A percentile compares a stretch with the other conserved stretches of the same genome.
Evolutionary conservation across 2,888 invertebrate species (phyloP).

Genomic region (Brassicogethes aeneus): DNA sequence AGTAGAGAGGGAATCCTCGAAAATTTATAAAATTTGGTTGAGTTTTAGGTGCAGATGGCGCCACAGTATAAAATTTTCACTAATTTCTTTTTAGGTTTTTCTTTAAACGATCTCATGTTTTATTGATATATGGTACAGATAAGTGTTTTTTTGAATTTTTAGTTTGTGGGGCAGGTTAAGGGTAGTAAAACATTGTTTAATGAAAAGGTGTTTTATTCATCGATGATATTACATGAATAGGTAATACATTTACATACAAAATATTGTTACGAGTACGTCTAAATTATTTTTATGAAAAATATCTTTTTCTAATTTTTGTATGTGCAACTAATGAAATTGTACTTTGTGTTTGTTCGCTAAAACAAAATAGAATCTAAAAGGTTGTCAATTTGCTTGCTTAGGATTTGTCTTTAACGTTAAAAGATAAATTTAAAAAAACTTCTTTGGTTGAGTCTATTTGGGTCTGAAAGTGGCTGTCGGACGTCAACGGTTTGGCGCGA

Average conservation of each 20-base stretch:
- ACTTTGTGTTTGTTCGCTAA: constrained; percentile 22
- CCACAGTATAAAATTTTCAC: too few relatives aligned
- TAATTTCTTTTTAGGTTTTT: too few relatives aligned
- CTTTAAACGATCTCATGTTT: too few relatives aligned
- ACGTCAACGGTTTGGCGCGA: constrained; percentile 23
- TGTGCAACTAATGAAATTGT: constrained; percentile 35
- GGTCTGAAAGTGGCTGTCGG: constrained; percentile 30
- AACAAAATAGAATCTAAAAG: not conserved
- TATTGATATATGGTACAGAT: too few relatives aligned
- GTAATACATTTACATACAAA: constrained; percentile 25
- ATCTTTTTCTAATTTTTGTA: constrained; percentile 28
- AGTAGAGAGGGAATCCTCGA: too few relatives aligned
- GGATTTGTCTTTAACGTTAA: constrained; percentile 32
- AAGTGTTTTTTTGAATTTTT: too few relatives aligned
- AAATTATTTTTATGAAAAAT: constrained; percentile 29
- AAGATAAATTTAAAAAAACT: constrained; percentile 36
- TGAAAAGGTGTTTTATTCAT: constrained; percentile 21
- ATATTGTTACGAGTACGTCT: constrained; percentile 22
- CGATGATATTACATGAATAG: constrained; percentile 23
- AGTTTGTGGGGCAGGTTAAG: too few relatives aligned
- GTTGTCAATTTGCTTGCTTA: constrained; percentile 18
- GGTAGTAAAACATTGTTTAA: too few relatives aligned
- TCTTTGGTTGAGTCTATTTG: constrained; percentile 36
- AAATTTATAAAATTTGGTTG: too few relatives aligned
- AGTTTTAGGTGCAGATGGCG: too few relatives aligned